Base-by-base conservation (phyloP, 2,113 vertebrate species). In the Thunnus maccoyii region DNA sequence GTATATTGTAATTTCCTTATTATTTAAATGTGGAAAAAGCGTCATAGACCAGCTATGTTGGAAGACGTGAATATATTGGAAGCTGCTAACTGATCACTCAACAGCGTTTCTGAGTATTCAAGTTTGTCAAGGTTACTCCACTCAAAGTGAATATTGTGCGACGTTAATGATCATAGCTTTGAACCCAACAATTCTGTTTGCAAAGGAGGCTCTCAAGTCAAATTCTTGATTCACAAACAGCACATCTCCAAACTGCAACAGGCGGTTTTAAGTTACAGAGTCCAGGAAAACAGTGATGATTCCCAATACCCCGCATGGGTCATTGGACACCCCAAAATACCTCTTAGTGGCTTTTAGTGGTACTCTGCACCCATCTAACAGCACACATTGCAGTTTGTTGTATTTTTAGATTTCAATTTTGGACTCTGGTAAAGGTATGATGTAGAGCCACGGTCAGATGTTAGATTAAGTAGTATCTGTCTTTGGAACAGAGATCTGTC, bases 401-500 rank as follows among this genome's bases (percentile, higher is more conserved):
- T 79, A 73, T 78, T 76, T 80, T 81, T 80, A 68, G 47, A 41
- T 86, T 79, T 56, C 22, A 78, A 80, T 90, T 73, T 70, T 50
- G 30, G 66, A 36, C 79, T 13, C 54, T 6, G 50, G 25, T 57
- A 0, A 70, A 82, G 57, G 62, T 88, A 61, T 64, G 76, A 51
- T 44, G 54, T 69, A 78, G 44, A 48, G 3, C 36, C 58, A 16
- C 32, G 22, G 44, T 65, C 58, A 41, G 7, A 41, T 73, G 76
- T 41, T 55, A 57, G 61, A 84, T 65, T 20, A 73, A 74, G 55
- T 54, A 55, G 57, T 5, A 41, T 84, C 87, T 86, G 61, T 61
- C 16, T 80, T 76, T 54, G 55, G 52, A 82, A 52, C 55, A 18
- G 15, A 11, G 51, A 56, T 64, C 56, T 70, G 64, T 77, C 81